Evolutionary conservation across 2,797 vertebrate genomes (phyloP), one percentile per base, ranked within the genome.

Genomic region (Argentina silus): DNA sequence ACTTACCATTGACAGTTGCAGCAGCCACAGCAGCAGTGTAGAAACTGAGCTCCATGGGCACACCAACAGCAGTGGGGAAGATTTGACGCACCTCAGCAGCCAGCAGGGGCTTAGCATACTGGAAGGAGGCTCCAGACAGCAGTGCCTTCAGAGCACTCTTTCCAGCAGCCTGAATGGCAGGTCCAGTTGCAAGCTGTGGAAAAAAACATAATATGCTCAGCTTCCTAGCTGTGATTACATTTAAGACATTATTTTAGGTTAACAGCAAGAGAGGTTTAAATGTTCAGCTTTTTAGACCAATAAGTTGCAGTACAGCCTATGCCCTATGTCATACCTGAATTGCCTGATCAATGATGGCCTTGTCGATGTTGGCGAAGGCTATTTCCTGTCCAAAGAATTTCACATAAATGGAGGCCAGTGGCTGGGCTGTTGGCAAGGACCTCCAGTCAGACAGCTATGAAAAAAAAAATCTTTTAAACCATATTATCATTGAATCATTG

Each of bases 351-450:
- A 95, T 85, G n/a, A 91, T 3, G 0, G 80, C 81, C 88, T 93
- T 94, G 86, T 95, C 90, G 8, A 95, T 55, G 76, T 68, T 86
- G 73, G 77, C 87, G 81, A 90, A 96, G 60, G 92, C 88, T 44
- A 96, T 1, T 82, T 95, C 95, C 82, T 97, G 93, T 82, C 87
- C 93, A 63, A 96, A 91, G 55, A 95, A 70, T 80, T 95, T 97
- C 69, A 95, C 1, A 69, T 93, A 93, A 21, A 84, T 36, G 0
- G 89, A 93, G 56, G 68, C 93, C 70, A 94, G 83, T 21, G 93
- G 90, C 57, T 94, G 76, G 23, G 87, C 89, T 59, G 77, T 80
- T 59, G 92, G 85, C 68, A 91, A 12, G 65, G 90, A 79, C 78
- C 90, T 96, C 95, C 95, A 97, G 3, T 94, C 87, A 63, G 89